phyloP scores from a whole-genome alignment of 2,888 invertebrate genomes.

The Caenorhabditis afra region DNA sequence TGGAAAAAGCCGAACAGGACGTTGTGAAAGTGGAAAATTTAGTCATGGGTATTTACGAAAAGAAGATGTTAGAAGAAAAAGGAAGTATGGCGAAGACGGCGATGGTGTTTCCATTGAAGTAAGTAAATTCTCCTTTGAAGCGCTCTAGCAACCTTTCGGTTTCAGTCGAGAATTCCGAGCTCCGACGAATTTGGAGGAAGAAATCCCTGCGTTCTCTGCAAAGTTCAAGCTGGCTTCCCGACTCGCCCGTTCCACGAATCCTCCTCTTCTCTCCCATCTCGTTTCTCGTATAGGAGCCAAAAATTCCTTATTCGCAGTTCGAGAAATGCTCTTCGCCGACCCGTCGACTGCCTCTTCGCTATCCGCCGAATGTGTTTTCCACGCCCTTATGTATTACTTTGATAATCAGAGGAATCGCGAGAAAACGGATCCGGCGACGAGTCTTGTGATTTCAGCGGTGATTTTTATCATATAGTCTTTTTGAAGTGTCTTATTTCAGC shows the following conservation, averaged over 20 bases:
- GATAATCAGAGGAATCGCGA: conserved; percentile 14
- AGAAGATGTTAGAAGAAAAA: conserved; percentile 6
- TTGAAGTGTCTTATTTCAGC: conserved; percentile 16
- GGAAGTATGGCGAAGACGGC: too few species aligned
- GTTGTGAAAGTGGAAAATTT: not conserved
- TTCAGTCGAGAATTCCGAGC: conserved; percentile 21
- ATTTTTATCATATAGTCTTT: not conserved
- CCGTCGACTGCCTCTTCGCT: conserved; percentile 9
- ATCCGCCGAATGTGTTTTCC: conserved; percentile 42
- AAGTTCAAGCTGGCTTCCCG: conserved; percentile 32
- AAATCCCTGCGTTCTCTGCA: conserved; percentile 19
- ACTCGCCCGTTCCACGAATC: conserved; percentile 22
- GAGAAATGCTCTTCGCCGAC: conserved; percentile 40
- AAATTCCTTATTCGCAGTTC: conserved; percentile 33
- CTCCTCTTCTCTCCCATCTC: conserved; percentile 36
- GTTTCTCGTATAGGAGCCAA: conserved; percentile 38
- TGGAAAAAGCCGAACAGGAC: conserved; percentile 21
- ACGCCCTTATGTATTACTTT: conserved; percentile 43
- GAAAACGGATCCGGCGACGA: conserved; percentile 9
- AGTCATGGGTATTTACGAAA: conserved; percentile 27
- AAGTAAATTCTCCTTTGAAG: not conserved
- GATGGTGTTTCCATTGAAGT: conserved; percentile 21
- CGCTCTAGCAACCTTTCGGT: not conserved
- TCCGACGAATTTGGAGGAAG: conserved; percentile 34
- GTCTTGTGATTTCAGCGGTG: conserved; percentile 40